These are phyloP conservation scores for Daphoenositta chrysoptera DNA, from an alignment of 2,113 vertebrate genomes.

Conservation along the genomic window DNA sequence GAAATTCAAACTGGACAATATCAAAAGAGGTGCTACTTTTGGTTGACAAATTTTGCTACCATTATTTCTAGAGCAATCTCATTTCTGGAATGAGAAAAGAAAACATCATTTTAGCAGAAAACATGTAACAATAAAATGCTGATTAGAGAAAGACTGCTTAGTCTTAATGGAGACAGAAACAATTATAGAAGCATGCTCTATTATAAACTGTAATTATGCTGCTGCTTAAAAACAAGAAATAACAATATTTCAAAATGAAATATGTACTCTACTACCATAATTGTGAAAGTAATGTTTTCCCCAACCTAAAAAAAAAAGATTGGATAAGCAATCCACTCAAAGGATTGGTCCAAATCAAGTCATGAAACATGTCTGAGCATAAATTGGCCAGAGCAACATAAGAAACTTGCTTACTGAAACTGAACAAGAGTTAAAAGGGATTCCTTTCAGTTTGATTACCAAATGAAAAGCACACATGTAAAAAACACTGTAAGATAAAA, in stretches of 20 bases:
- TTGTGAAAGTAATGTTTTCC: not conserved
- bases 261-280: not conserved
- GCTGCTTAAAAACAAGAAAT: conserved; percentile 10
- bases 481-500: not conserved
- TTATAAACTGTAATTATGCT: conserved; percentile 9
- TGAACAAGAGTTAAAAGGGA: not conserved
- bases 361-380: not conserved
- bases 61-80: not conserved
- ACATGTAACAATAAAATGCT: conserved; percentile 1
- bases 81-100: not conserved
- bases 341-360: not conserved
- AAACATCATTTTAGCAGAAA: not conserved
- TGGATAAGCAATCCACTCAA: not conserved
- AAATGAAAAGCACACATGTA: not conserved
- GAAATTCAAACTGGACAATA: not conserved
- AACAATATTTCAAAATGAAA: conserved; percentile 14
- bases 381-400: not conserved
- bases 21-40: not conserved
- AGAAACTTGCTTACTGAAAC: not conserved
- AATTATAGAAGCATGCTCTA: not conserved
- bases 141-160: conserved; percentile 13
- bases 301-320: not conserved
- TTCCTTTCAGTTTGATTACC: not conserved
- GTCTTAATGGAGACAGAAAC: conserved; percentile 18
- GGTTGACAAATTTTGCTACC: not conserved